Evolutionary conservation across 2,888 invertebrate species (phyloP).

Genomic region (Diabrotica balteata): DNA sequence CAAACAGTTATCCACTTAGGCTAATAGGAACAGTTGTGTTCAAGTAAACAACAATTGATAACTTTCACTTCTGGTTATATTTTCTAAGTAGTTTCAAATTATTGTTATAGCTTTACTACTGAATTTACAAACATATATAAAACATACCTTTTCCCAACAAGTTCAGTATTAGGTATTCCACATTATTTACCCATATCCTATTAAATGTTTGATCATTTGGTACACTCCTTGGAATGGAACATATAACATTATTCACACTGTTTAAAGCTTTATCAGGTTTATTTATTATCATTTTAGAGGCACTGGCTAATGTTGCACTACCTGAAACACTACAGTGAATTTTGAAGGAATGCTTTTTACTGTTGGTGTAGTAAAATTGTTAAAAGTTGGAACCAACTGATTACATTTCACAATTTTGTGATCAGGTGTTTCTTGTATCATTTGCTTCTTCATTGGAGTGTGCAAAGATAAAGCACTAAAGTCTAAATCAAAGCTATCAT

Average conservation of each 20-base stretch:
- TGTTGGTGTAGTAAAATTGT: constrained; percentile 38
- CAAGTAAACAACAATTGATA: no score
- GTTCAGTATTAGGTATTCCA: constrained; percentile 76
- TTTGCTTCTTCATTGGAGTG: constrained; percentile 32
- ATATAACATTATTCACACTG: constrained; percentile 21
- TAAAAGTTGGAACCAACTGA: background rate
- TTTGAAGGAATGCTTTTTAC: constrained; percentile 36
- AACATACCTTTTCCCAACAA: constrained; percentile 72
- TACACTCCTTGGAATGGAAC: constrained; percentile 18
- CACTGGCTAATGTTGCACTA: constrained; percentile 34
- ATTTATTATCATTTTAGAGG: constrained; percentile 28
- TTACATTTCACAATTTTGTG: background rate
- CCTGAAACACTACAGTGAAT: constrained; percentile 35
- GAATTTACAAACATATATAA: no score
- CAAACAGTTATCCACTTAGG: no score
- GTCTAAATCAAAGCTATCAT: constrained; percentile 44
- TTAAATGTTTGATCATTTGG: constrained; percentile 50
- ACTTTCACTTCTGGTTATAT: no score
- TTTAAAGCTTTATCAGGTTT: constrained; percentile 6
- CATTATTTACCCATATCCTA: constrained; percentile 72
- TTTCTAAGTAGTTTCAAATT: no score
- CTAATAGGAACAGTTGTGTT: no score
- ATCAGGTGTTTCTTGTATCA: constrained; percentile 13
- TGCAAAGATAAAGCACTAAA: constrained; percentile 35
- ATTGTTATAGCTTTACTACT: no score